phyloP scores from a whole-genome alignment of 2,888 invertebrate genomes.

The Habroteleia sp. region DNA sequence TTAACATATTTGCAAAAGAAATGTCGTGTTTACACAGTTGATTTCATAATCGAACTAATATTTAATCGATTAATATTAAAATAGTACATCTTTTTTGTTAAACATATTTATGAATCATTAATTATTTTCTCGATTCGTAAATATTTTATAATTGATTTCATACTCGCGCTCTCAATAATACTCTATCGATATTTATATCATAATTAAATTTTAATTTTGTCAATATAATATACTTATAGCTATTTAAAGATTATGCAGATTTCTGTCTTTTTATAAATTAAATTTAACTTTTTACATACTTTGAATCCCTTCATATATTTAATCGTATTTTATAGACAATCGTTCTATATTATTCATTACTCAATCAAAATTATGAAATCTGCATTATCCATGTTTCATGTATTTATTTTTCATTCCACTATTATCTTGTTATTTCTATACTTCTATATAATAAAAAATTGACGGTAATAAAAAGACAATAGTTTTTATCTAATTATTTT shows the following conservation, averaged over 20 bases:
- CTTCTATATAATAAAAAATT: too few relatives aligned
- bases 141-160: conserved; percentile 7
- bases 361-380: neutral
- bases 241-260: conserved; percentile 12
- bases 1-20: conserved; percentile 53
- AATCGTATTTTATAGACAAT: neutral
- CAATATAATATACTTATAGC: conserved; percentile 12
- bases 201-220: conserved; percentile 4
- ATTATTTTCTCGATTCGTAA: neutral
- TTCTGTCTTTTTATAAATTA: neutral
- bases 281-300: conserved; percentile 1
- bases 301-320: neutral
- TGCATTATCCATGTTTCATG: conserved; percentile 4
- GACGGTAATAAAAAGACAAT: too few relatives aligned
- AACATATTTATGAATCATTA: conserved; percentile 4
- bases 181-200: conserved; percentile 11
- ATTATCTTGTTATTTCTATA: too few relatives aligned
- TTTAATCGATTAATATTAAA: conserved; percentile 30
- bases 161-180: conserved; percentile 6
- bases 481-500: too few relatives aligned
- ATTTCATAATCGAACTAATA: conserved; percentile 11
- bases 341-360: neutral
- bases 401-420: too few relatives aligned
- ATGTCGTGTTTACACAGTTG: conserved; percentile 27
- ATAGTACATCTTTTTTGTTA: conserved; percentile 37